phyloP scores from a whole-genome alignment of 2,888 invertebrate species.

The Diaphora mendica region DNA sequence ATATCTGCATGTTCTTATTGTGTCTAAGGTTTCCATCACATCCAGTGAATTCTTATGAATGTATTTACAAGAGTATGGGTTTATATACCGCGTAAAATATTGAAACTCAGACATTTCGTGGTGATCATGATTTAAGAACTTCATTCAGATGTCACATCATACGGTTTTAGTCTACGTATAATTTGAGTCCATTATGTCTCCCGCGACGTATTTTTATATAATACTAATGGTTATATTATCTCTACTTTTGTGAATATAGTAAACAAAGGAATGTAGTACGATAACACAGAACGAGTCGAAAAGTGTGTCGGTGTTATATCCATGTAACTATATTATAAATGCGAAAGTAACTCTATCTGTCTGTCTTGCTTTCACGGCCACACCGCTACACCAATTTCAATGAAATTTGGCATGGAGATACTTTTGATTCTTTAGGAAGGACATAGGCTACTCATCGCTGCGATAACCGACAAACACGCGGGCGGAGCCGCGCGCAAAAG shows the following conservation, averaged over 20 bases:
- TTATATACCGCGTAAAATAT: background rate
- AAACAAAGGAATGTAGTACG: background rate
- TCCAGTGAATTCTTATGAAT: background rate
- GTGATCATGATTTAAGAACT: background rate
- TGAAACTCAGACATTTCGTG: background rate
- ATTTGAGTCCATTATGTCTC: background rate
- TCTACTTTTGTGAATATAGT: background rate
- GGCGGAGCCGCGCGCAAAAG: too few relatives aligned
- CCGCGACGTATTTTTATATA: background rate
- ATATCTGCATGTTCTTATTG: background rate
- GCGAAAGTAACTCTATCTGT: too few relatives aligned
- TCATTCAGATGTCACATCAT: background rate
- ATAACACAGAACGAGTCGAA: background rate
- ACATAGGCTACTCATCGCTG: too few relatives aligned
- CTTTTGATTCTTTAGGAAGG: too few relatives aligned
- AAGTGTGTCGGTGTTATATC: background rate
- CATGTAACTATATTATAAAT: too few relatives aligned
- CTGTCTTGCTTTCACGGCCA: too few relatives aligned
- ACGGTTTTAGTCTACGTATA: background rate
- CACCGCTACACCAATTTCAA: too few relatives aligned
- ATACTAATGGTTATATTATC: background rate
- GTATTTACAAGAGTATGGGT: background rate
- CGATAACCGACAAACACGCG: too few relatives aligned
- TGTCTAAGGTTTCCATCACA: background rate
- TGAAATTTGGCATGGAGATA: too few relatives aligned